Evolutionary conservation across 2,113 vertebrate species (phyloP), one percentile per base, ranked within the genome.

Genomic region (Phaetusa simplex): DNA sequence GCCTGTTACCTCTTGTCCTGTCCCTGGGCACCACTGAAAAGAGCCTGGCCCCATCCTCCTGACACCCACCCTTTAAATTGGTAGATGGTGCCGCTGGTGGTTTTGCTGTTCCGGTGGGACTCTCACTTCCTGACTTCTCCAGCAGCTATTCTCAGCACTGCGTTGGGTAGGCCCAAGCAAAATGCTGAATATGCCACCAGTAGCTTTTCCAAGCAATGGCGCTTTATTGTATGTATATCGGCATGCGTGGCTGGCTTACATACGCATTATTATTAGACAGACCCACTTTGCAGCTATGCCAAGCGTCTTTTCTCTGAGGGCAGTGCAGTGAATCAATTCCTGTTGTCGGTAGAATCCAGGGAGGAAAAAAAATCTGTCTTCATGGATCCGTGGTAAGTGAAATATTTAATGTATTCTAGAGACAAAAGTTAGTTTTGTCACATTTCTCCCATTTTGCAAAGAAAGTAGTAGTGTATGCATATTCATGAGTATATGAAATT

Each of bases 401-500:
- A 94, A 85, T 89, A 79, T 90, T 59, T 78, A 81, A 80, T 34
- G 76, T 79, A 74, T 90, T 94, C 82, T 84, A 86, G 70, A 97
- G 80, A 81, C 42, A 96, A 95, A 94, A 93, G 72, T 77, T 56
- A 77, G 50, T 81, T 92, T 96, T 95, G 76, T 86, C 85, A 81
- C 49, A 70, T 93, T 77, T 85, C 82, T 93, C 50, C 42, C 74
- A 83, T 92, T 94, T 88, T 84, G 29, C 0, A 0, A 80, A 70
- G 64, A 86, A 94, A 92, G 82, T 86, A 88, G 87, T 80, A 69
- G 70, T 38, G 49, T 32, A 92, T 78, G 72, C 71, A 71, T 92
- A 93, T 92, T 90, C 76, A 93, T 83, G 82, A 92, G 47, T 92
- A 55, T 93, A 92, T 90, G 50, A 86, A 97, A 94, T 76, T 71